Base-by-base conservation (phyloP, 2,888 invertebrate species). In the Panopea generosa region DNA sequence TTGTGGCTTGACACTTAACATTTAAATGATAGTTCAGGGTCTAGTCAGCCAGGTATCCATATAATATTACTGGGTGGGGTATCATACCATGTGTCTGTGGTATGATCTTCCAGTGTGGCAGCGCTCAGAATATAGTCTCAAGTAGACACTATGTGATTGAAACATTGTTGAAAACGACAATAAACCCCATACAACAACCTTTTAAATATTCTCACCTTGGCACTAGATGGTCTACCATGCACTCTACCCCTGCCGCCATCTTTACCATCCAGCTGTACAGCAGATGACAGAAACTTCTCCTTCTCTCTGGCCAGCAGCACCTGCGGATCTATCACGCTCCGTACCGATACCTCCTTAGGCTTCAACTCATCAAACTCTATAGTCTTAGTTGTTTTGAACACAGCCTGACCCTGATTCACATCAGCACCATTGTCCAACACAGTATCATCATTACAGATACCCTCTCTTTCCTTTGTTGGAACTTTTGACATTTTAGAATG, bases 381-480 rank as follows among this genome's bases (percentile, higher is more conserved):
- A 9, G 84, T 83, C 56, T 84, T 86, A 22, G 84, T 86, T 24
- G 85, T 84, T 68, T 86, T 86, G 45, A 70, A 77, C 9, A 83
- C 70, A 53, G 59, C 60, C 53, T 40, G 55, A 38, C 29, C 43
- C 45, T 20, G 33, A 49, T 47, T 47, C 16, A 11, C 16, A 9
- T 16, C 27, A 22, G 29, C 20, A 22, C 29, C 45, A 29, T 38
- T 4, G 20, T 7, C 38, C 6, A 11, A 7, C 14, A n/a, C 40
- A 38, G 20, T 57, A 2, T 53, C 27, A 52, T 55, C 27, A 2
- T 60, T n/a, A n/a, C n/a, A n/a, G n/a, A n/a, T n/a, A n/a, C n/a
- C n/a, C 4, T 11, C 4, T 33, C 11, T 33, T 4, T 33, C 33
- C 11, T 33, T 33, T 4, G 33, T 33, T 33, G 33, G 33, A 33